These are phyloP conservation scores for Brachionus rubens DNA, from an alignment of 1,140 invertebrate genomes.

Conservation along the genomic window DNA sequence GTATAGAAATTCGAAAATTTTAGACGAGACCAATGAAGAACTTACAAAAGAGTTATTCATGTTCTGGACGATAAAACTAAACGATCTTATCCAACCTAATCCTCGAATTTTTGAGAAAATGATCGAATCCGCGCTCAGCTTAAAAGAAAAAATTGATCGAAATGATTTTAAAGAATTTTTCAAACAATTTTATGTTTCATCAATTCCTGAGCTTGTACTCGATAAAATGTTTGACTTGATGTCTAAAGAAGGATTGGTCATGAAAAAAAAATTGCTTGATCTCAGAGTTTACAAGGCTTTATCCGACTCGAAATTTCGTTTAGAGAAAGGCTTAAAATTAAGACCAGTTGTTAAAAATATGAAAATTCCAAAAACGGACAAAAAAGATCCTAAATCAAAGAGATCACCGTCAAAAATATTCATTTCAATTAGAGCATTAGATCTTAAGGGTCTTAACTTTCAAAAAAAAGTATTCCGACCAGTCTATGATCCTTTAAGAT, in stretches of 20 bases:
- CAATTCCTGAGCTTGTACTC: background rate
- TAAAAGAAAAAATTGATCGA: background rate
- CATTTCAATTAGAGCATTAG: background rate
- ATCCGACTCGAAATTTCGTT: background rate
- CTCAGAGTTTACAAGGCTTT: background rate
- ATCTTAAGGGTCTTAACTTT: background rate
- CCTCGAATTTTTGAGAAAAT: background rate
- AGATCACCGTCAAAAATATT: background rate
- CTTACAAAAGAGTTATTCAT: background rate
- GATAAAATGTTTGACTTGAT: constrained; percentile 21
- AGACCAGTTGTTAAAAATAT: background rate
- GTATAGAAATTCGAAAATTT: background rate
- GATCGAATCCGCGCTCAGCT: background rate
- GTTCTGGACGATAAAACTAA: background rate
- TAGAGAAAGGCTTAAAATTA: background rate
- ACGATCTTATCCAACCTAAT: background rate
- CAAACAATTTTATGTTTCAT: background rate
- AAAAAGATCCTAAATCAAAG: background rate
- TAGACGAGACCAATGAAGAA: background rate
- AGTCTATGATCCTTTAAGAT: constrained; percentile 5
- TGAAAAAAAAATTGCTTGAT: background rate
- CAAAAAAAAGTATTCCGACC: background rate
- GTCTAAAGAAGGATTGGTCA: background rate
- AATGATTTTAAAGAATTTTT: background rate
- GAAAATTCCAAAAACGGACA: background rate